phyloP scores from a whole-genome alignment of 2,113 vertebrate species.

The Neolamprologus brichardi region DNA sequence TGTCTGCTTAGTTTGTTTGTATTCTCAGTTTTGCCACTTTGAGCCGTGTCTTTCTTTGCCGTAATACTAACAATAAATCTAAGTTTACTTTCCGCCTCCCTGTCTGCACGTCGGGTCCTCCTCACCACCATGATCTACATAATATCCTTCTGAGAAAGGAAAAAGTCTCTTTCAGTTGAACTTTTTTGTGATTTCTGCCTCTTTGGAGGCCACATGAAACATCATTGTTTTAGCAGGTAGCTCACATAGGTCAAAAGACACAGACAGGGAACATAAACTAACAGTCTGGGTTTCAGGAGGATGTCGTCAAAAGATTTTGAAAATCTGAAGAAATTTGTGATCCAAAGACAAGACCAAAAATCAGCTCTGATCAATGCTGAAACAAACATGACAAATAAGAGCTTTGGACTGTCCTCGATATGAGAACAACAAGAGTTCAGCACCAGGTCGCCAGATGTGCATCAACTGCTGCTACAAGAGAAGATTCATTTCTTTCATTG shows the following conservation, averaged over 20 bases:
- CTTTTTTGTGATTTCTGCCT: background rate
- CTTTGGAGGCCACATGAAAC: rapidly evolving
- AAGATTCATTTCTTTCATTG: background rate
- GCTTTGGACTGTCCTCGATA: rapidly evolving
- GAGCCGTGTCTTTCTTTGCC: rapidly evolving
- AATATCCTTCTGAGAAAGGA: background rate
- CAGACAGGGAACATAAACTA: rapidly evolving
- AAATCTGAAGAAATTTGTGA: rapidly evolving
- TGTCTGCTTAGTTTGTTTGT: background rate
- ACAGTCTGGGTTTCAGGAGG: rapidly evolving
- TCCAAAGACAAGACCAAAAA: rapidly evolving
- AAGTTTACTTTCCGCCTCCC: rapidly evolving
- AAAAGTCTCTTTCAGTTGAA: background rate
- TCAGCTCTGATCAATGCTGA: rapidly evolving
- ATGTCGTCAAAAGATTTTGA: background rate
- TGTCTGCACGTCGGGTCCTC: background rate
- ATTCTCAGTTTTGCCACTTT: background rate
- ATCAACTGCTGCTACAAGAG: rapidly evolving
- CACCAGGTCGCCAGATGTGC: rapidly evolving
- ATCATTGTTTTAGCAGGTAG: background rate
- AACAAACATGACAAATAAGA: background rate
- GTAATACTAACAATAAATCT: background rate
- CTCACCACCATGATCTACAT: rapidly evolving
- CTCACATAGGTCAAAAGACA: rapidly evolving
- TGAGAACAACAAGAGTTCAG: background rate